These are phyloP conservation scores for Bombycilla garrulus DNA, from an alignment of 2,113 vertebrate species.

Conservation along the genomic window DNA sequence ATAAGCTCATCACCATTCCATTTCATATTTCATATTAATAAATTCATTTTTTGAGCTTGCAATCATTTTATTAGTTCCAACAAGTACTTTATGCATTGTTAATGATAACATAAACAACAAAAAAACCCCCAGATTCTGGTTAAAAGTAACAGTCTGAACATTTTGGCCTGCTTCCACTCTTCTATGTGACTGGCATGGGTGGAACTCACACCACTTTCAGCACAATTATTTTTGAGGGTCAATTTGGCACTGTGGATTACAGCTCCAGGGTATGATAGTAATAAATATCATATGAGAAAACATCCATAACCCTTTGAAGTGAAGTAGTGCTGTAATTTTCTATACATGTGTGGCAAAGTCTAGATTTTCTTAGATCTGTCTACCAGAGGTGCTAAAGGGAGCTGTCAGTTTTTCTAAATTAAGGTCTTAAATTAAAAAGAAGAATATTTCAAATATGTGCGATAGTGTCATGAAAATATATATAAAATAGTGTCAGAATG, in stretches of 20 bases:
- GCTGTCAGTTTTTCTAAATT: background rate
- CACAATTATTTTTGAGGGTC: background rate
- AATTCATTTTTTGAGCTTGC: conserved; percentile 29
- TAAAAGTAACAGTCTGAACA: background rate
- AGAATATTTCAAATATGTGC: background rate
- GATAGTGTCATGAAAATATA: background rate
- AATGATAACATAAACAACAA: background rate
- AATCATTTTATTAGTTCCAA: conserved; percentile 48
- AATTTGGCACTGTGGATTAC: background rate
- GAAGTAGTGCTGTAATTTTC: background rate
- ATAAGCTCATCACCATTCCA: conserved; percentile 30
- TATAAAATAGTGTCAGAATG: background rate
- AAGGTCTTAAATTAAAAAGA: background rate
- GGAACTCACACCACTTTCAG: background rate
- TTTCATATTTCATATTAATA: conserved; percentile 24
- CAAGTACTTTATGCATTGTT: conserved; percentile 25
- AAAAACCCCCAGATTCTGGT: background rate
- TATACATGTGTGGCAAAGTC: background rate
- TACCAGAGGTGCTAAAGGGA: background rate
- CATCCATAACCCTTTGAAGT: background rate
- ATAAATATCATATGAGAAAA: background rate
- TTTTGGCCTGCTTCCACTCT: background rate
- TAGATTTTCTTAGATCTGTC: background rate
- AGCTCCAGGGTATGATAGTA: background rate
- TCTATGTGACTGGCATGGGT: background rate